Conservation (phyloP, 2,797 vertebrate genomes). For the Darevskia nairensis region DNA sequence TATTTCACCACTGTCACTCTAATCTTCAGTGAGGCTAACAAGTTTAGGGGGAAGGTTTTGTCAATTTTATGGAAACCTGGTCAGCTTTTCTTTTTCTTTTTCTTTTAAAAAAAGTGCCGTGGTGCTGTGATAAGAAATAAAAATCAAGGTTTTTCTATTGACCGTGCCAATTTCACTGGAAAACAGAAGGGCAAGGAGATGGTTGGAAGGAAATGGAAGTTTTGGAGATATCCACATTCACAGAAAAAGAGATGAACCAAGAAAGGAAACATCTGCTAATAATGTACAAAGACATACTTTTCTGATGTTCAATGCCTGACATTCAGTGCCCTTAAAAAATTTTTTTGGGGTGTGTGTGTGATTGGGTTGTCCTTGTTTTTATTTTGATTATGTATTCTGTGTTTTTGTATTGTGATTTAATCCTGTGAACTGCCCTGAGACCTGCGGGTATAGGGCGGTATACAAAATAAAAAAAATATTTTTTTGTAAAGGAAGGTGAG, state of each 20-base stretch:
- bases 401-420: too few species aligned
- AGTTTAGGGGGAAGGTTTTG: not conserved
- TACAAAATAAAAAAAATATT: too few species aligned
- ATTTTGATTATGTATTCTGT: too few species aligned
- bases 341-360: too few species aligned
- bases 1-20: not conserved
- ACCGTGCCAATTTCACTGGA: not conserved
- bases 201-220: not conserved
- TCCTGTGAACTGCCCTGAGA: too few species aligned
- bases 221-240: not conserved
- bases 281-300: not conserved
- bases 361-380: too few species aligned
- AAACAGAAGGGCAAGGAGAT: not conserved
- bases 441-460: too few species aligned
- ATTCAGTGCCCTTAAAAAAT: too few species aligned
- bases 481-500: not conserved
- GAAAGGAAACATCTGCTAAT: not conserved
- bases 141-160: not conserved
- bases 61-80: not conserved
- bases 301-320: too few species aligned
- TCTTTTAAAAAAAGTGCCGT: not conserved
- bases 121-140: not conserved
- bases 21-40: not conserved
- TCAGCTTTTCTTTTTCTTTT: not conserved
- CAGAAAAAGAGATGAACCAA: not conserved